Conservation (phyloP, 2,888 invertebrate species). For the Caenorhabditis wallacei region DNA sequence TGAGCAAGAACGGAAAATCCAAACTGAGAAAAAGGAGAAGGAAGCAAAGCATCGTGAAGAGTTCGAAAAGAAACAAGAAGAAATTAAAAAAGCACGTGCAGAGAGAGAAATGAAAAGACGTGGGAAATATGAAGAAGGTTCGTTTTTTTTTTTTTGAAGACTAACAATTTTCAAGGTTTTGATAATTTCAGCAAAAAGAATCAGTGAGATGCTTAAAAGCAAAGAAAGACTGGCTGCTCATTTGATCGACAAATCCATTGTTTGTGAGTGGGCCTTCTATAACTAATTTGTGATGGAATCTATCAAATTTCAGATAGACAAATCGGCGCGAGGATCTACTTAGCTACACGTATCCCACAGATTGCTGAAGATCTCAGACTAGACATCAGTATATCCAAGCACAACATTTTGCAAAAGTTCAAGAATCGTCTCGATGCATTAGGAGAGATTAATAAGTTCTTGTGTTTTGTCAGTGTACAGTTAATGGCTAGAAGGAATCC, state of each 20-base stretch:
- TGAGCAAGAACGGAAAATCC: constrained; percentile 11
- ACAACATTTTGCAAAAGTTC: constrained; percentile 1
- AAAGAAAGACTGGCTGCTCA: constrained; percentile 1
- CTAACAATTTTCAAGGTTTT: too few relatives aligned
- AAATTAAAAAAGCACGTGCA: neutral
- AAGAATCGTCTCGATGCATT: neutral
- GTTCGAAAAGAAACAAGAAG: neutral
- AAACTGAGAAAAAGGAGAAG: constrained; percentile 12
- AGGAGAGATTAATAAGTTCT: neutral
- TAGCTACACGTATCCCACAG: neutral
- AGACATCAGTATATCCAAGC: constrained; percentile 1
- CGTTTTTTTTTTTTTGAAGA: too few relatives aligned
- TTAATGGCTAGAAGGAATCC: neutral
- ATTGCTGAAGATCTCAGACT: neutral
- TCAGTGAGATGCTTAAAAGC: constrained; percentile 1
- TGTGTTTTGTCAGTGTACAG: neutral
- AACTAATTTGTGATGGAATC: neutral
- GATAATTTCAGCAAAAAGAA: neutral
- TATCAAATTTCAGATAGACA: constrained; percentile 20
- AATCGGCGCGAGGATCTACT: constrained; percentile 2
- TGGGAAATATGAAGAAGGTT: neutral
- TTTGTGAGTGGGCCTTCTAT: neutral
- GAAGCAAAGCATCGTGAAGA: neutral
- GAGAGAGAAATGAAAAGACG: neutral
- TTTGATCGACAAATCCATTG: neutral